phyloP scores from a whole-genome alignment of 1,140 invertebrate genomes.

The Pemphigus obesinymphae region DNA sequence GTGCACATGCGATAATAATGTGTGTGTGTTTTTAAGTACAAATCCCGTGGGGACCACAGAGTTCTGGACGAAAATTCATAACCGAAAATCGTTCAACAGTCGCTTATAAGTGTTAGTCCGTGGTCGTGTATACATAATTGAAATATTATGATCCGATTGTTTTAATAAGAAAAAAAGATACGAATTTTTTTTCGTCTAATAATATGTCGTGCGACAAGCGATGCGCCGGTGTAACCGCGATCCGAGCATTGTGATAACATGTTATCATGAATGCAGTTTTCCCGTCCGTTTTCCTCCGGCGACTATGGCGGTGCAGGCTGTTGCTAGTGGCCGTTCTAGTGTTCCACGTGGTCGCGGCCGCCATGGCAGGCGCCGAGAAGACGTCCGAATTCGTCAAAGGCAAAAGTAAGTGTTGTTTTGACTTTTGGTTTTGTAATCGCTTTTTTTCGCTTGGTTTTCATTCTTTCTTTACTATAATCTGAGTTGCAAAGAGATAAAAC shows the following conservation, averaged over 20 bases:
- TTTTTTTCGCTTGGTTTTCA: background rate
- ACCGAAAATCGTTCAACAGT: background rate
- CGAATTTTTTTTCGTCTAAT: background rate
- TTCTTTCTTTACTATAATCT: no score
- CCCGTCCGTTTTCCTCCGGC: constrained; percentile 30
- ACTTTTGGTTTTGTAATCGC: no score
- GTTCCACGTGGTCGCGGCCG: constrained; percentile 43
- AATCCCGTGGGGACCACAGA: background rate
- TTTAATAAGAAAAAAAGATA: background rate
- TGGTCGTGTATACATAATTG: background rate
- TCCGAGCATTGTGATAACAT: constrained; percentile 34
- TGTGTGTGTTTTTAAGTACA: background rate
- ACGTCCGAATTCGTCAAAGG: constrained; percentile 57
- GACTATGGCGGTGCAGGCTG: constrained; percentile 45
- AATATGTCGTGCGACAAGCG: background rate
- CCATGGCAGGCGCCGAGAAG: constrained; percentile 50
- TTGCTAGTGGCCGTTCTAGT: constrained; percentile 48
- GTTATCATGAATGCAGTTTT: constrained; percentile 37
- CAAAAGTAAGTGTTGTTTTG: constrained; percentile 53
- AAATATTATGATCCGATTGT: background rate
- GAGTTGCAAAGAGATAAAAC: constrained; percentile 28
- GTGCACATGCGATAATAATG: background rate
- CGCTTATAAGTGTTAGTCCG: background rate
- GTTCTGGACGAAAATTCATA: background rate
- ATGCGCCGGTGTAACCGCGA: constrained; percentile 18